Base-by-base conservation (phyloP, 1,140 invertebrate genomes). In the Popillia japonica region DNA sequence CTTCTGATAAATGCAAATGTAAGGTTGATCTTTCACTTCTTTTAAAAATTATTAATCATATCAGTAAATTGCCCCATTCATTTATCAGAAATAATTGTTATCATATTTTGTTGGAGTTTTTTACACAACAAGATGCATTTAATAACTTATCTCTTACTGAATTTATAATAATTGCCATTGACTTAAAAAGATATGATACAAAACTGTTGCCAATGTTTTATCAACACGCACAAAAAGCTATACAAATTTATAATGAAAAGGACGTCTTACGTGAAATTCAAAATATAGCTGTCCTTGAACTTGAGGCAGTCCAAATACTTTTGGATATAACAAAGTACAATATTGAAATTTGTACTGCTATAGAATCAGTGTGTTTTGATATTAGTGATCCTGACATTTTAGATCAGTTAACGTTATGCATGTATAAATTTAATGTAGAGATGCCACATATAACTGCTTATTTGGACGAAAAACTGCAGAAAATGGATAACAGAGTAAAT, bases 11-110 rank as follows among this genome's bases (percentile, higher is more conserved):
- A 78, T 20, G 42, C 27, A 76, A 40, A 41, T 61, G 6, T 20
- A 68, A 76, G 55, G 68, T 80, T 68, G 22, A 7, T 40, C 14
- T 2, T 40, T 22, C n/a, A 20, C 76, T 72, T 41, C 76, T 78
- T 42, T 17, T 75, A 75, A 78, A 64, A 11, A 75, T 77, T 41
- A 14, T 75, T 20, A 77, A 78, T 11, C 40, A 73, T 44, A 22
- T 79, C 6, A 72, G 17, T 27, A 79, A 72, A 41, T 41, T 82
- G 10, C 78, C 81, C 14, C 78, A 82, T 76, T 41, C 68, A 55
- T 80, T 79, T 72, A 75, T 82, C 11, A 78, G 78, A 78, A 40
- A 74, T 75, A 68, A 77, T 68, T 80, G 81, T 73, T 72, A 72
- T 17, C 11, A 55, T 55, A 22, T 74, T 20, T 4, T 74, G 41